Conservation (phyloP, 2,113 vertebrate genomes). For the Talpa occidentalis region DNA sequence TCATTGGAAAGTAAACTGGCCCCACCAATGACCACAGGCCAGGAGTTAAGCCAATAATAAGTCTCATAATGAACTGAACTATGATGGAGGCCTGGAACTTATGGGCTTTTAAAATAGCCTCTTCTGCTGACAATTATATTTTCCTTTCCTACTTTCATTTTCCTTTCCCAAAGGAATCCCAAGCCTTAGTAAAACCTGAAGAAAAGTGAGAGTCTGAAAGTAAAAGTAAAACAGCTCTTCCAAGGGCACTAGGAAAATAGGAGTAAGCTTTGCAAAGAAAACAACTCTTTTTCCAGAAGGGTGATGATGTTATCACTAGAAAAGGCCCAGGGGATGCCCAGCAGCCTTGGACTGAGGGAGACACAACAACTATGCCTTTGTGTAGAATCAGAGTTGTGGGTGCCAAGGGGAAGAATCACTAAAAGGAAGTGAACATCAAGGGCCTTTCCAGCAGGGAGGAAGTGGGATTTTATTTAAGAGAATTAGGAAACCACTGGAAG, state of each 20-base stretch:
- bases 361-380: neutral
- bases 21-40: neutral
- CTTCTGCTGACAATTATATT: neutral
- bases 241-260: neutral
- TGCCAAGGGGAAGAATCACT: too few species aligned
- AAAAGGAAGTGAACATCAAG: neutral
- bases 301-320: neutral
- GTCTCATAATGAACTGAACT: neutral
- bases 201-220: neutral
- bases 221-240: neutral
- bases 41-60: neutral
- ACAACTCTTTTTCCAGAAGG: neutral
- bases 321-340: neutral
- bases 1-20: neutral
- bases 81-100: neutral
- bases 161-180: neutral
- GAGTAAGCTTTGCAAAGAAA: neutral
- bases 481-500: neutral
- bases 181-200: neutral
- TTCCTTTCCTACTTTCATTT: neutral
- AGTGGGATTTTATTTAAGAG: neutral
- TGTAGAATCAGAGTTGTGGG: neutral
- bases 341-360: neutral
- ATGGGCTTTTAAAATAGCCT: neutral
- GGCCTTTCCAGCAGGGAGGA: neutral